Evolutionary conservation across 2,797 vertebrate species (phyloP).

Genomic region (Coregonus ussuriensis): DNA sequence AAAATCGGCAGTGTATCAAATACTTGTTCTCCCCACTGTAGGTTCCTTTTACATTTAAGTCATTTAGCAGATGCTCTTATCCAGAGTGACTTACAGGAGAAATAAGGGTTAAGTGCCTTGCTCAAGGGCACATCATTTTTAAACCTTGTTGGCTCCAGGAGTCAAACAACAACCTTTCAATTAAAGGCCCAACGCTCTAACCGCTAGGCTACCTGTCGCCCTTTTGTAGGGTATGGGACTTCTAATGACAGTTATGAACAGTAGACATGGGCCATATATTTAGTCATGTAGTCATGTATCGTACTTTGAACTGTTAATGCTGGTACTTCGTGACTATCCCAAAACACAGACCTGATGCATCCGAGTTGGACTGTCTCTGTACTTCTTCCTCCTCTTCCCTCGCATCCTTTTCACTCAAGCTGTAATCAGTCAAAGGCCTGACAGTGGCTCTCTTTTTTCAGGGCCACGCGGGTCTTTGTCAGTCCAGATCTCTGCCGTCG

Average conservation of each 20-base stretch:
- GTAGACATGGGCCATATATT: constrained; percentile 37
- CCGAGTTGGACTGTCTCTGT: constrained; percentile 4
- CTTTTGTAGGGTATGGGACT: neutral
- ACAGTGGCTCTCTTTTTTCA: constrained; percentile 69
- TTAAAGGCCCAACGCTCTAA: too few species aligned
- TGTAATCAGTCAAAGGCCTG: constrained; percentile 67
- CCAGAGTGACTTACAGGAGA: too few species aligned
- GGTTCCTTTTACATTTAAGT: too few species aligned
- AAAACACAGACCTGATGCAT: constrained; percentile 35
- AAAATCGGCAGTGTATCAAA: too few species aligned
- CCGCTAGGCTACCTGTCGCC: too few species aligned
- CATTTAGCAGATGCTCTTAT: too few species aligned
- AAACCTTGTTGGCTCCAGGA: too few species aligned
- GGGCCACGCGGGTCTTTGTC: constrained; percentile 61
- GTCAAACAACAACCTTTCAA: too few species aligned
- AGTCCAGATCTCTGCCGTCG: constrained; percentile 56
- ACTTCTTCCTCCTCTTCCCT: constrained; percentile 51
- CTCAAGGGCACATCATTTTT: too few species aligned
- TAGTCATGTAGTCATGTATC: neutral
- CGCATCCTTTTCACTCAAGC: constrained; percentile 56
- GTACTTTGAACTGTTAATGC: constrained; percentile 32
- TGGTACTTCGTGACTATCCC: constrained; percentile 11
- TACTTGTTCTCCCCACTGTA: too few species aligned
- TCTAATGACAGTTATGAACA: neutral
- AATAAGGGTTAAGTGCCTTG: too few species aligned